Base-by-base conservation (phyloP, 2,113 vertebrate genomes). In the Triplophysa tibetana region DNA sequence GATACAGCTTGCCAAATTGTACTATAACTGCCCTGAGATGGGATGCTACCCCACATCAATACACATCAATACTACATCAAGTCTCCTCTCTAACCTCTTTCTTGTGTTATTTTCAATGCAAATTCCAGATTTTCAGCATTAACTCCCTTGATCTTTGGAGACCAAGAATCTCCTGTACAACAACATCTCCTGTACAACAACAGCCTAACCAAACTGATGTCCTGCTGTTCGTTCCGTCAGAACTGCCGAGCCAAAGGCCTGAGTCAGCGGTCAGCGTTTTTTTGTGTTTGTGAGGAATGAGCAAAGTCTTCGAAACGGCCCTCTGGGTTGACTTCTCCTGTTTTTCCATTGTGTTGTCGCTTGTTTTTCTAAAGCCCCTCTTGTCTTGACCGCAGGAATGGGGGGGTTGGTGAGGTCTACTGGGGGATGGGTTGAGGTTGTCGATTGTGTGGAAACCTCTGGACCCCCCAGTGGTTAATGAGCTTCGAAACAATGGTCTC, bases 401-500 rank as follows among this genome's bases (percentile, higher is more conserved):
- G 85, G 78, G 81, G 80, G 87, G 88, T 69, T 33, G 54, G 78
- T 79, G 75, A 82, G 80, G 45, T 7, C 19, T 21, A 43, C 2
- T 17, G 45, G 65, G 75, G 61, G 79, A 33, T 56, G 62, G 74
- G 38, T 84, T 61, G 82, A 70, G 64, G 84, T 82, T 85, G 90
- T 93, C 93, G 91, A 85, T 87, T 90, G 82, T 79, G 84, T 89
- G 89, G 83, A 84, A 84, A 84, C 61, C 86, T 85, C 41, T 80
- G 87, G 87, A 89, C 86, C 90, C 90, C 93, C 83, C 93, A 85
- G 70, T 82, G 91, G 92, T 92, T 92, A 94, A 91, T 93, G 89
- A 93, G 90, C 92, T 89, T 89, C 85, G 90, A 92, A 93, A 93
- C 91, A 95, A 89, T 91, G 90, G 79, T 83, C 87, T 89, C 85